phyloP scores from a whole-genome alignment of 2,113 vertebrate genomes.

The Chionomys nivalis region DNA sequence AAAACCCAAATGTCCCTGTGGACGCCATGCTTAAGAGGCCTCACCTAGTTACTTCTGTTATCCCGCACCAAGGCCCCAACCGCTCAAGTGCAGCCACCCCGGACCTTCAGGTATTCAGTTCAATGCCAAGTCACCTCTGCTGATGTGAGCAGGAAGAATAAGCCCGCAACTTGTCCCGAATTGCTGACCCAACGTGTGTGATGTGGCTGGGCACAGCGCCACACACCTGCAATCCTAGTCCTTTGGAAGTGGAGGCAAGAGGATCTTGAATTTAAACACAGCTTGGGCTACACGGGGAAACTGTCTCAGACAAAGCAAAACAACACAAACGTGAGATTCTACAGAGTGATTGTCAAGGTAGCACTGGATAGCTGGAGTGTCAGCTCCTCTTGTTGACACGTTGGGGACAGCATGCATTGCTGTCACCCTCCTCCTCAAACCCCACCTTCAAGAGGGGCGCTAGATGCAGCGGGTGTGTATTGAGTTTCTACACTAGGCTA shows the following conservation, averaged over 20 bases:
- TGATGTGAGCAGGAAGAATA: neutral
- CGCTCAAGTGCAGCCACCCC: neutral
- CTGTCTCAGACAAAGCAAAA: neutral
- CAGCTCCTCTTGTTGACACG: neutral
- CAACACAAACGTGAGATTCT: neutral
- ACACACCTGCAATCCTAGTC: too few relatives aligned
- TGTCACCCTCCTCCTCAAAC: neutral
- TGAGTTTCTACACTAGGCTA: neutral
- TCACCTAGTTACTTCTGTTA: accelerated
- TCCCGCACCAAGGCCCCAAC: neutral
- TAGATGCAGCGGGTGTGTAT: too few relatives aligned
- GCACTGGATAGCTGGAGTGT: neutral
- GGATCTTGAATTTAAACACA: neutral
- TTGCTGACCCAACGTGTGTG: neutral
- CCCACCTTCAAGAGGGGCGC: neutral
- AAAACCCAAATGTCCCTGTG: neutral
- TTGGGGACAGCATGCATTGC: neutral
- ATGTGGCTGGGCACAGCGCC: neutral
- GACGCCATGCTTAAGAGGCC: neutral
- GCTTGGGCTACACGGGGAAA: neutral
- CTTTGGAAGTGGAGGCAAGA: neutral
- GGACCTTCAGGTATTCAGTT: neutral
- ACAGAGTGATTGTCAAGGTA: neutral
- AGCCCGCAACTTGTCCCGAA: neutral
- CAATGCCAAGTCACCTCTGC: neutral